A percentile compares a stretch with the other conserved stretches of the same genome.
Evolutionary conservation across 2,888 invertebrate genomes (phyloP).

Genomic region (Coecobrya sp.): DNA sequence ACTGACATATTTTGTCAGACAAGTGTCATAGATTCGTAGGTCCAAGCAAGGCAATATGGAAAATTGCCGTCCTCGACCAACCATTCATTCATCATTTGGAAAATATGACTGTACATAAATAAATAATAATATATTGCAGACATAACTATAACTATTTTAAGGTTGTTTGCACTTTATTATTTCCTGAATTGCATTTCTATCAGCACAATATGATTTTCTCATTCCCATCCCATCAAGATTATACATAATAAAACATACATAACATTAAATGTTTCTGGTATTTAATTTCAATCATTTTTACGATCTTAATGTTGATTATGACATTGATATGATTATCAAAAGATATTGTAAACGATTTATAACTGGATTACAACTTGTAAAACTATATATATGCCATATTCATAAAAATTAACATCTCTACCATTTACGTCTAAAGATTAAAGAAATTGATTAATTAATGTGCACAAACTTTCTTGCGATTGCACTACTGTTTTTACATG

Average conservation of each 20-base stretch:
- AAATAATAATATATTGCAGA: conserved; percentile 12
- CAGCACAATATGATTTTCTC: conserved; percentile 25
- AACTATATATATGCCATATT: too few relatives aligned
- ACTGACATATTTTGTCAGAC: conserved; percentile 50
- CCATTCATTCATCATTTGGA: conserved; percentile 40
- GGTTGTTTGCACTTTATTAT: conserved; percentile 43
- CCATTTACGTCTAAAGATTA: background rate
- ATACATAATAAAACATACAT: background rate
- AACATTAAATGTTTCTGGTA: conserved; percentile 25
- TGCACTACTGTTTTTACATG: background rate
- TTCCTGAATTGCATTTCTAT: conserved; percentile 45
- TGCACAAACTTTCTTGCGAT: background rate
- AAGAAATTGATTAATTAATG: background rate
- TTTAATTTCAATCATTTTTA: conserved; percentile 38
- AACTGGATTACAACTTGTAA: too few relatives aligned
- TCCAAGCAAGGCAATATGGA: background rate
- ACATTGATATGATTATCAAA: conserved; percentile 56
- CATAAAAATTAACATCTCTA: too few relatives aligned
- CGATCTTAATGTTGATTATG: conserved; percentile 27
- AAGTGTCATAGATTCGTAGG: background rate
- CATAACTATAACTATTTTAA: conserved; percentile 35
- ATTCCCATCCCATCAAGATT: background rate
- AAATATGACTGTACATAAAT: background rate
- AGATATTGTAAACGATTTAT: conserved; percentile 26
- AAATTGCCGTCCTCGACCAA: background rate